Percentiles rank a stretch among this genome's conserved stretches.
Evolutionary conservation across 2,113 vertebrate genomes (phyloP).

Genomic region (Beaufortia kweichowensis): DNA sequence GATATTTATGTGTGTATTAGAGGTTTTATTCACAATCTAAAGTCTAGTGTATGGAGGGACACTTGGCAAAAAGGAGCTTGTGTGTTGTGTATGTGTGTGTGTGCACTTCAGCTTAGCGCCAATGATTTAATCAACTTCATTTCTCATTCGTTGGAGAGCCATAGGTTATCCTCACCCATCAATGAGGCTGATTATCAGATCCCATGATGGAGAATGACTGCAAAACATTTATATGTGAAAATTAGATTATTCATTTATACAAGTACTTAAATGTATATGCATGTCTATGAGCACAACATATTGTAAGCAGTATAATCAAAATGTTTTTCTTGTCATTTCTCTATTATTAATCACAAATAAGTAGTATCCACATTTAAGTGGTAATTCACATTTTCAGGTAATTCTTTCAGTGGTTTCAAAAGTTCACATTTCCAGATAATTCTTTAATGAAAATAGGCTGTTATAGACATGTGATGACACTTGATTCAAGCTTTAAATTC

Average conservation of each 20-base stretch:
- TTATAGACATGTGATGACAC: too few species aligned
- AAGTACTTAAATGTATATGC: background rate
- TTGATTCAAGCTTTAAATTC: too few species aligned
- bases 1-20: too few species aligned
- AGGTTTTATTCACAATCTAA: too few species aligned
- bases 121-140: constrained; percentile 68
- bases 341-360: background rate
- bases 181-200: constrained; percentile 18
- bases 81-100: constrained; percentile 29
- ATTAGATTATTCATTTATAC: constrained; percentile 6
- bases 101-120: constrained; percentile 33
- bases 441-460: too few species aligned
- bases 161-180: constrained; percentile 59
- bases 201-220: background rate
- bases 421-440: too few species aligned
- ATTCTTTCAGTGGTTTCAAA: too few species aligned
- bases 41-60: too few species aligned
- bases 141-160: constrained; percentile 59
- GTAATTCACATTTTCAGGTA: too few species aligned
- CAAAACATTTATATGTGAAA: constrained; percentile 5
- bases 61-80: too few species aligned
- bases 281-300: background rate
- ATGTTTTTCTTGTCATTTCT: background rate
- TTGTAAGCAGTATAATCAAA: background rate
- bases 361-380: too few species aligned